Percentiles rank a stretch among this genome's conserved stretches.
phyloP scores from a whole-genome alignment of 2,113 vertebrate genomes.

The Barbus barbus region DNA sequence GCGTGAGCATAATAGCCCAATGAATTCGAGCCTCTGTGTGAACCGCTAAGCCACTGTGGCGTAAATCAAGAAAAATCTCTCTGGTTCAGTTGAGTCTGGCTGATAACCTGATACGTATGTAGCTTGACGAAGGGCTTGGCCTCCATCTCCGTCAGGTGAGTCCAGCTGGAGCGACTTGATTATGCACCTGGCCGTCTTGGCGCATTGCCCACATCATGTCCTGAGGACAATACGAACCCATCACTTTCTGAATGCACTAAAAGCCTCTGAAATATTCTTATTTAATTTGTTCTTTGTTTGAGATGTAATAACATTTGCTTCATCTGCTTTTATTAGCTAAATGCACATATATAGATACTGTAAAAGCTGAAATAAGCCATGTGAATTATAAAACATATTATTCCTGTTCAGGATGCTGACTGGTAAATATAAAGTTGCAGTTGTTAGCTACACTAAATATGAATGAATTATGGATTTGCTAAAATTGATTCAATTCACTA shows the following conservation, averaged over 20 bases:
- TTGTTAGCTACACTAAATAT: neutral
- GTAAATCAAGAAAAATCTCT: neutral
- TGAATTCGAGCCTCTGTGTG: neutral
- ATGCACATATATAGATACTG: neutral
- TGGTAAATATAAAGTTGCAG: neutral
- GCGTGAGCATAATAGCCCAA: too few species aligned
- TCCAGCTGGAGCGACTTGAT: neutral
- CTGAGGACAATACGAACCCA: neutral
- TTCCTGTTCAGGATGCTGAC: neutral
- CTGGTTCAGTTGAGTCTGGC: neutral
- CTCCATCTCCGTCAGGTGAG: conserved; percentile 4
- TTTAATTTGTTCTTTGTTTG: neutral
- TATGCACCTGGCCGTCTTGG: conserved; percentile 13
- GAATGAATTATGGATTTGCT: neutral
- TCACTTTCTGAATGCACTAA: neutral
- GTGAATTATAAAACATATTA: neutral
- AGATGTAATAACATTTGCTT: neutral
- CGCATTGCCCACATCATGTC: conserved; percentile 1
- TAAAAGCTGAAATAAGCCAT: neutral
- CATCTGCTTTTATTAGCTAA: neutral
- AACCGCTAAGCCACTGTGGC: neutral
- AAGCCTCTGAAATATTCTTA: neutral
- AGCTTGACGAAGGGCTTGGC: neutral
- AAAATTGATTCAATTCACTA: neutral
- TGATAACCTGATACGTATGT: conserved; percentile 10